Percentiles rank a stretch among this genome's conserved stretches.
These are phyloP conservation scores for Xylota segnis DNA, from an alignment of 2,888 invertebrate species.

Conservation along the genomic window DNA sequence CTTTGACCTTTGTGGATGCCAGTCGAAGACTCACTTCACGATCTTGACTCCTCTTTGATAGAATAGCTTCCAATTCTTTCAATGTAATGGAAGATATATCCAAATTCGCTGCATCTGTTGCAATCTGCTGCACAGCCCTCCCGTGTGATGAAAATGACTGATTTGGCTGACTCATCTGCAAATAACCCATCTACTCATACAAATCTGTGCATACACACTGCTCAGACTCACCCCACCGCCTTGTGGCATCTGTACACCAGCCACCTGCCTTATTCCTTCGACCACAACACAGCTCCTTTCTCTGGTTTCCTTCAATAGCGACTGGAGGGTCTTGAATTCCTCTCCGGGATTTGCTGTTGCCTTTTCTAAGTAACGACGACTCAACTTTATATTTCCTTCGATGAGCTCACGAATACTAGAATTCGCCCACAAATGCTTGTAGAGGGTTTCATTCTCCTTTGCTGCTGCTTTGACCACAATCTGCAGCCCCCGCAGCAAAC, in stretches of 20 bases:
- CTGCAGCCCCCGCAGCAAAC: conserved; percentile 89
- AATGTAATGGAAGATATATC: conserved; percentile 84
- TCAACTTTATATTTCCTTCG: conserved; percentile 79
- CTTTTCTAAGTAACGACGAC: conserved; percentile 78
- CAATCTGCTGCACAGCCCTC: conserved; percentile 7
- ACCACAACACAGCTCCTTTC: conserved; percentile 89
- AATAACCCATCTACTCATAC: not conserved
- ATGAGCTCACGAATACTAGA: conserved; percentile 88
- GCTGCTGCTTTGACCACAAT: conserved; percentile 88
- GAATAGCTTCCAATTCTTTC: conserved; percentile 83
- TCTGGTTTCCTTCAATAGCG: conserved; percentile 86
- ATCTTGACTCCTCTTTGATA: conserved; percentile 82
- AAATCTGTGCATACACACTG: not conserved
- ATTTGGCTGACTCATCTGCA: conserved; percentile 76
- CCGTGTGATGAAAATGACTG: conserved; percentile 31
- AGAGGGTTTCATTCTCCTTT: conserved; percentile 87
- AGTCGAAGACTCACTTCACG: conserved; percentile 81
- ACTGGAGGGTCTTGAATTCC: conserved; percentile 83
- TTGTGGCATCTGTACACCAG: conserved; percentile 79
- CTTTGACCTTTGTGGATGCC: conserved; percentile 79
- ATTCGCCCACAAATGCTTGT: conserved; percentile 88
- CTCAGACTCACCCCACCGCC: conserved; percentile 54
- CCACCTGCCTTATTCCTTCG: conserved; percentile 89
- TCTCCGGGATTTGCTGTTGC: conserved; percentile 79
- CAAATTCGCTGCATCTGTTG: conserved; percentile 81